Percentiles rank a stretch among this genome's conserved stretches.
phyloP scores from a whole-genome alignment of 2,797 vertebrate species.

The Epinephelus coioides region DNA sequence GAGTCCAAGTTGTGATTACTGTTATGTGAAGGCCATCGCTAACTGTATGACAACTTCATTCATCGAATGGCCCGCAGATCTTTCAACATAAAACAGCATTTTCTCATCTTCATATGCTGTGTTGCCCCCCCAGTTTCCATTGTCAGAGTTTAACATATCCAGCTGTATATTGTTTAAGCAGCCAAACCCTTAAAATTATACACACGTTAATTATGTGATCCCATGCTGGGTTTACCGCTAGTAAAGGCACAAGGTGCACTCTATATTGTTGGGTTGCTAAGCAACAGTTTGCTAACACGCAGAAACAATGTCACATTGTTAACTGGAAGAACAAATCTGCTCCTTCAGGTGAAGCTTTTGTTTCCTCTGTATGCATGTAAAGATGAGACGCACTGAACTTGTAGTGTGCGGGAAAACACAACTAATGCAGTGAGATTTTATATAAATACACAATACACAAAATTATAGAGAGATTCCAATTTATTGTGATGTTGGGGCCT shows the following conservation, averaged over 20 bases:
- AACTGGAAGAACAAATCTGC: slow-evolving; percentile 18
- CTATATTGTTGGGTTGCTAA: slow-evolving; percentile 13
- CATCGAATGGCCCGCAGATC: too few species aligned
- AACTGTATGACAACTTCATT: too few species aligned
- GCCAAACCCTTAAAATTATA: too few species aligned
- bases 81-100: too few species aligned
- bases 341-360: slow-evolving; percentile 18
- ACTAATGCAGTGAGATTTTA: background rate
- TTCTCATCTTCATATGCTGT: too few species aligned
- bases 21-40: too few species aligned
- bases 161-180: too few species aligned
- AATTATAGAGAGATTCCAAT: background rate
- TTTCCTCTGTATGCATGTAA: background rate
- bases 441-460: background rate
- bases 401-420: background rate
- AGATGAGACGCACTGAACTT: background rate
- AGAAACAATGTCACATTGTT: slow-evolving; percentile 11
- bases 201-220: too few species aligned
- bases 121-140: too few species aligned
- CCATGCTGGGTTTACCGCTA: background rate
- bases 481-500: background rate
- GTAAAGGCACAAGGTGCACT: background rate
- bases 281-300: slow-evolving; percentile 9
- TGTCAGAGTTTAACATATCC: too few species aligned
- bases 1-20: too few species aligned